Base-by-base conservation (phyloP, 2,888 invertebrate species). In the Paralinhomoeus sp. region DNA sequence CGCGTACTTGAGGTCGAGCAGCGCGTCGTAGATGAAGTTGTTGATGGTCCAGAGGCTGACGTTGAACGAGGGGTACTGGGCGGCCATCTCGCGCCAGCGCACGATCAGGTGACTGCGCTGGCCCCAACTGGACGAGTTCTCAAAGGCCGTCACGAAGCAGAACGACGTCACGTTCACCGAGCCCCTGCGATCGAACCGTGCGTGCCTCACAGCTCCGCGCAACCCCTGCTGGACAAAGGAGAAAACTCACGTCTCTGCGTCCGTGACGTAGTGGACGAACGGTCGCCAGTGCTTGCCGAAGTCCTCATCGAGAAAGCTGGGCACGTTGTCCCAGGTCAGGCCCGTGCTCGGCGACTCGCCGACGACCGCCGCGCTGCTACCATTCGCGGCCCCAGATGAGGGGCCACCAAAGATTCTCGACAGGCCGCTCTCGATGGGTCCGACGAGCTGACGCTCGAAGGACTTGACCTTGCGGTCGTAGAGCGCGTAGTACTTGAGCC, bases 41-140 rank as follows among this genome's bases (percentile, higher is more conserved):
- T 47, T 50, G 35, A 45, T 45, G n/a, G 42, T 37, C 40, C 40
- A 47, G 15, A 48, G 43, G 21, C 48, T 50, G n/a, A 51, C 48
- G 24, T 51, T 49, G 47, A 46, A 51, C 27, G 47, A 38, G n/a
- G 37, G 21, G 46, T 46, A 50, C 18, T 38, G 23, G 7, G 39
- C 44, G 2, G 49, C 51, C 18, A 50, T 24, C 9, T 37, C 41
- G 5, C 51, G 39, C 51, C 51, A 51, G 38, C 20, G 36, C 5
- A 23, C 12, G 15, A 45, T 1, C 3, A 39, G 1, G 1, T 21
- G 13, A 12, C 17, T 18, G 37, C 36, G 36, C 36, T 22, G 12
- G 9, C 9, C 9, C 31, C 24, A 39, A 21, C 23, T 39, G 39
- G 12, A n/a, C 24, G 39, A 18, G 23, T 24, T 23, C 15, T 21